phyloP scores from a whole-genome alignment of 2,113 vertebrate genomes.

The Seriola aureovittata region DNA sequence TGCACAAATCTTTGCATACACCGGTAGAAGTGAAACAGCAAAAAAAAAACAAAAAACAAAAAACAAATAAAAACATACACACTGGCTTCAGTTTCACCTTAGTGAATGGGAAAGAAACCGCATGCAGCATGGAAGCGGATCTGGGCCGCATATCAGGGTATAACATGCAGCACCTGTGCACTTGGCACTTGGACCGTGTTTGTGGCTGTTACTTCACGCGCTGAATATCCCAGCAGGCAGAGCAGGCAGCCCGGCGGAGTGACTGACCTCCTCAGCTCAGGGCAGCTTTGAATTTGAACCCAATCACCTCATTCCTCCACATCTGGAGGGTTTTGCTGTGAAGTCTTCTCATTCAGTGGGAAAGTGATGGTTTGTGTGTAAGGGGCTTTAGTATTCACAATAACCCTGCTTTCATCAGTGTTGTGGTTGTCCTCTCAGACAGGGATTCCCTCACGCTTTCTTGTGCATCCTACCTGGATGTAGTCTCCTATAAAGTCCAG shows the following conservation, averaged over 20 bases:
- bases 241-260: conserved; percentile 6
- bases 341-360: conserved; percentile 2
- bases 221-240: conserved; percentile 35
- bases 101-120: background rate
- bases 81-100: background rate
- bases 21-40: background rate
- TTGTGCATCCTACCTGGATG: background rate
- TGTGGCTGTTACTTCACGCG: conserved; percentile 40
- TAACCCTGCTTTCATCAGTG: background rate
- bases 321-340: conserved; percentile 49
- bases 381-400: background rate
- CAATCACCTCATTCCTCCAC: conserved; percentile 46
- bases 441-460: background rate
- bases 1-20: background rate
- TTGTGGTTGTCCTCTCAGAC: conserved; percentile 3
- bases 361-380: background rate
- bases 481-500: background rate
- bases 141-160: conserved; percentile 3
- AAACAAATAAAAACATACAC: too few species aligned
- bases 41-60: background rate
- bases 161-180: conserved; percentile 62
- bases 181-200: conserved; percentile 52
- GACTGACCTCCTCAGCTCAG: conserved; percentile 47
- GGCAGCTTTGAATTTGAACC: conserved; percentile 58
- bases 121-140: conserved; percentile 3